phyloP scores from a whole-genome alignment of 2,888 invertebrate species.

The Pristionchus arcanus region DNA sequence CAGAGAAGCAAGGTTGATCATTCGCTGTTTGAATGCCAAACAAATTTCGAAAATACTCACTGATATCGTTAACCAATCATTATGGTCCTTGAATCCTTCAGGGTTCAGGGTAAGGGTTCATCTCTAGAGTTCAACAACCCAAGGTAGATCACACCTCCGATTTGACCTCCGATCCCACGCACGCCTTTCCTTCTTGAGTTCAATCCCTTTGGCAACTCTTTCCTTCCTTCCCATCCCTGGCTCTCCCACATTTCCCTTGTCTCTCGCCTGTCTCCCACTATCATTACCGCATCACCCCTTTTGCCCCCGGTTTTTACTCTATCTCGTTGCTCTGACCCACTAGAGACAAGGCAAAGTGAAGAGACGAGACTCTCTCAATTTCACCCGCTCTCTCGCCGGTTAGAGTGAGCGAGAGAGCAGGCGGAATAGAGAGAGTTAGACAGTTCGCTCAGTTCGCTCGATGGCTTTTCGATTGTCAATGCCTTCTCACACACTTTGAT shows the following conservation, averaged over 20 bases:
- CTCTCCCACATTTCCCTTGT: not conserved
- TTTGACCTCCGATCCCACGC: not conserved
- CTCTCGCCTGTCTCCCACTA: not conserved
- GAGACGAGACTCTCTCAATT: not conserved
- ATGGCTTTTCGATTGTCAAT: conserved; percentile 8
- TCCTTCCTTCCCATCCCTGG: not conserved
- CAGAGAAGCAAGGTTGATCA: not conserved
- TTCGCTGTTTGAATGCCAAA: no score
- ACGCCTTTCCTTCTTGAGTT: not conserved
- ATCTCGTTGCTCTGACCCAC: not conserved
- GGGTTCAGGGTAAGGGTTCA: no score
- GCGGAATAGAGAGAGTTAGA: not conserved
- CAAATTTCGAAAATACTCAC: no score
- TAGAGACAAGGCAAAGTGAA: not conserved
- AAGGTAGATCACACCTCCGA: not conserved
- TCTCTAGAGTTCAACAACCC: not conserved
- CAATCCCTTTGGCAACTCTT: not conserved
- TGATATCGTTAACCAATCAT: no score
- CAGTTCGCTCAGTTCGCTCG: not conserved
- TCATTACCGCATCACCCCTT: conserved; percentile 16
- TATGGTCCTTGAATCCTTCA: no score
- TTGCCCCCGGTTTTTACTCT: not conserved
- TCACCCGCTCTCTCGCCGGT: not conserved
- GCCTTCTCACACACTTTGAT: not conserved
- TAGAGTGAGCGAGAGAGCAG: no score